These are phyloP conservation scores for Antechinus stuartii DNA, from an alignment of 2,113 vertebrate species.

Conservation along the genomic window DNA sequence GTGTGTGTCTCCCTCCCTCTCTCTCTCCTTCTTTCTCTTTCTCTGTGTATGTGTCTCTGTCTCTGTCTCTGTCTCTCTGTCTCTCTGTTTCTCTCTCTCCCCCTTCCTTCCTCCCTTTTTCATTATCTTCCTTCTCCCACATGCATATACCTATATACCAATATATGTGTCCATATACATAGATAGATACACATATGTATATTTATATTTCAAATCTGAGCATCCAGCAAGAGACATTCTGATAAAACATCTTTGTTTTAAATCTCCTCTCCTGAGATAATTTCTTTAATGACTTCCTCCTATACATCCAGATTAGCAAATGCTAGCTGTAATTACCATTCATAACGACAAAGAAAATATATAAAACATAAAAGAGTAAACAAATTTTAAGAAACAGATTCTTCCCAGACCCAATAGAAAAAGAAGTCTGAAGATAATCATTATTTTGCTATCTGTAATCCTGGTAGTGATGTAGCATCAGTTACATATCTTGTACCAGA, in stretches of 20 bases:
- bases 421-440: background rate
- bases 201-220: background rate
- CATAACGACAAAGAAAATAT: too few species aligned
- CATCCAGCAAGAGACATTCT: background rate
- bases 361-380: background rate
- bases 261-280: background rate
- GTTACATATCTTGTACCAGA: background rate
- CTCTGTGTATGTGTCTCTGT: too few species aligned
- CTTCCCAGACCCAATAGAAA: too few species aligned
- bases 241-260: background rate
- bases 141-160: background rate
- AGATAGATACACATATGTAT: background rate
- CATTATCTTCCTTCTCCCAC: too few species aligned
- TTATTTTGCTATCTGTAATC: background rate
- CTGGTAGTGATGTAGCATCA: background rate
- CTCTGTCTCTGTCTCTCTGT: too few species aligned
- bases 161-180: background rate
- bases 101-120: too few species aligned
- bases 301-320: background rate
- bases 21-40: too few species aligned
- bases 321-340: background rate
- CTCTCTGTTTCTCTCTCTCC: background rate
- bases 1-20: too few species aligned
- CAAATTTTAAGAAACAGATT: conserved; percentile 29
- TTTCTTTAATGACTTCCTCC: background rate